phyloP scores from a whole-genome alignment of 2,797 vertebrate species.

The Sebastes cheni region DNA sequence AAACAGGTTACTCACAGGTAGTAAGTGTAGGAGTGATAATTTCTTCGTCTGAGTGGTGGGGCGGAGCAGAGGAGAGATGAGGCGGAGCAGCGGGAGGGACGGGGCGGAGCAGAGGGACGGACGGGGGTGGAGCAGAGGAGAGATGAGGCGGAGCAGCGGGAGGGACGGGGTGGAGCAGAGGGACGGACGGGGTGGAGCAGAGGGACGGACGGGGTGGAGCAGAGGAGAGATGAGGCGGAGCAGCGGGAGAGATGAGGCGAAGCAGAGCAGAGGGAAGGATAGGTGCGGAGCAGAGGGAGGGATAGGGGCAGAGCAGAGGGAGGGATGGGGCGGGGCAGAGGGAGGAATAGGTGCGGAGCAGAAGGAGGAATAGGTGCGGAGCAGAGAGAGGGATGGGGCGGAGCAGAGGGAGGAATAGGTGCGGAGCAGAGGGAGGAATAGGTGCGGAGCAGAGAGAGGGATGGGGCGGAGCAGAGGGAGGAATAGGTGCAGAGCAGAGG shows the following conservation, averaged over 20 bases:
- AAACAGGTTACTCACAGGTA: constrained; percentile 94
- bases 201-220: constrained; percentile 74
- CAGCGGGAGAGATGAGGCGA: no score
- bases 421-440: constrained; percentile 74
- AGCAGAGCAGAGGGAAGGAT: constrained; percentile 19
- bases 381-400: constrained; percentile 44
- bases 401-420: constrained; percentile 37
- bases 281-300: constrained; percentile 78
- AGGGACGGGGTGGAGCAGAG: constrained; percentile 24
- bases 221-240: no score
- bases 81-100: no score
- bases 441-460: constrained; percentile 80
- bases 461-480: constrained; percentile 80
- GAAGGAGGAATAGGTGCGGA: constrained; percentile 46
- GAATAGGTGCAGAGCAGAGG: constrained; percentile 79
- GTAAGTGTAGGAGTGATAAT: constrained; percentile 95
- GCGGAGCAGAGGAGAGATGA: constrained; percentile 42
- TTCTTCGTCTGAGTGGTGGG: constrained; percentile 90
- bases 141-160: not conserved
- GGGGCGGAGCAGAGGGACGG: constrained; percentile 35
- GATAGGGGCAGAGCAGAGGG: constrained; percentile 75
- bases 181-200: no score
- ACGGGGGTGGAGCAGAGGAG: constrained; percentile 67
- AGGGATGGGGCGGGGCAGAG: no score
- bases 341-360: constrained; percentile 5